Percentiles rank a stretch among this genome's conserved stretches.
Conservation (phyloP, 2,113 vertebrate species). For the Limnothrissa miodon region DNA sequence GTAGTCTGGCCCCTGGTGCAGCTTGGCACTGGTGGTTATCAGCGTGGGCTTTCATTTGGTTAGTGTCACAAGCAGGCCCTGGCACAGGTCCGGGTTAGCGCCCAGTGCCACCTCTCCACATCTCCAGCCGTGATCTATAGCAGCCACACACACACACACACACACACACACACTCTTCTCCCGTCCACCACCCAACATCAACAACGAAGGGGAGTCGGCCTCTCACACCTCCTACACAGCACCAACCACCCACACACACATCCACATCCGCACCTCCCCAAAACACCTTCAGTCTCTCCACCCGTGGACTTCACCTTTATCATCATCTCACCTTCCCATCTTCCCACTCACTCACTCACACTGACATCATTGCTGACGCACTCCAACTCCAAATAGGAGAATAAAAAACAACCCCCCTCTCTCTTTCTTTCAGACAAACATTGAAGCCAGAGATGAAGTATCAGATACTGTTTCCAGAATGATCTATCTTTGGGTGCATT, state of each 20-base stretch:
- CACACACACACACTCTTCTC: too few species aligned
- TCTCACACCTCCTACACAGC: not conserved
- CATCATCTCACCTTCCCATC: not conserved
- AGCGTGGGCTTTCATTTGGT: not conserved
- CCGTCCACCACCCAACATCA: conserved; percentile 11
- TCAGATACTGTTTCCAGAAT: conserved; percentile 14
- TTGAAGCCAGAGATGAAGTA: conserved; percentile 11
- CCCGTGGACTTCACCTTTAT: not conserved
- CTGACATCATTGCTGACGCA: not conserved
- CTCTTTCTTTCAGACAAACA: not conserved
- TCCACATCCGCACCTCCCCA: conserved; percentile 24
- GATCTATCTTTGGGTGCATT: conserved; percentile 15
- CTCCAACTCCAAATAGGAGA: not conserved
- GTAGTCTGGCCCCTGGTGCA: not conserved
- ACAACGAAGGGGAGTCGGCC: not conserved
- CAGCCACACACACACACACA: conserved; percentile 24
- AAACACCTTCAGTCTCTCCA: conserved; percentile 1
- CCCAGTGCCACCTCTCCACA: conserved; percentile 39
- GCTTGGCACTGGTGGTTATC: not conserved
- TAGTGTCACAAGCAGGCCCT: not conserved
- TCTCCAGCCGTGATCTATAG: conserved; percentile 38
- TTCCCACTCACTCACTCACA: not conserved
- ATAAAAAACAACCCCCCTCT: not conserved
- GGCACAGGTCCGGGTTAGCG: conserved; percentile 16
- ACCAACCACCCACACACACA: conserved; percentile 31